Evolutionary conservation across 2,797 vertebrate genomes (phyloP).

Genomic region (Pogonophryne albipinna): DNA sequence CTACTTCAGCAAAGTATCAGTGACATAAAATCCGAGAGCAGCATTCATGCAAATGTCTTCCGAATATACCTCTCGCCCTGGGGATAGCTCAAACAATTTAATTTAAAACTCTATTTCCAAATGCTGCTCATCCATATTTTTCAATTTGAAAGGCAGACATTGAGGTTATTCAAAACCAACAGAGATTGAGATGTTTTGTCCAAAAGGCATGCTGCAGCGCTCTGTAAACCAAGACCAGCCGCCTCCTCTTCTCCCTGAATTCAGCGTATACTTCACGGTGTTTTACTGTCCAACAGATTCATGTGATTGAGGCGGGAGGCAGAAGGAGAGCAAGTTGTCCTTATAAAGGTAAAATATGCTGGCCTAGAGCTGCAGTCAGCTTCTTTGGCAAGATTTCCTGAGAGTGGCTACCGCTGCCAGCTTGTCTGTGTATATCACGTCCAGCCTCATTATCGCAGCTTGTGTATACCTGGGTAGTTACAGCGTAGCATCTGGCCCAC

Average conservation of each 20-base stretch:
- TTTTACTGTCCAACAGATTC: slow-evolving; percentile 71
- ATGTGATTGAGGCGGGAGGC: slow-evolving; percentile 55
- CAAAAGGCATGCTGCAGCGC: slow-evolving; percentile 37
- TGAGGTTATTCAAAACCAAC: slow-evolving; percentile 61
- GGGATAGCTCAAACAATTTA: slow-evolving; percentile 51
- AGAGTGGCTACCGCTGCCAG: slow-evolving; percentile 62
- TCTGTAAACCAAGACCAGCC: slow-evolving; percentile 54
- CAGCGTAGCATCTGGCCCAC: slow-evolving; percentile 59
- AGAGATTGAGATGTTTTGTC: slow-evolving; percentile 49
- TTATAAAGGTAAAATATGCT: slow-evolving; percentile 87
- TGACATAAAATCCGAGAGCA: slow-evolving; percentile 56
- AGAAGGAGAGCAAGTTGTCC: slow-evolving; percentile 69
- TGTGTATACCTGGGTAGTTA: slow-evolving; percentile 67
- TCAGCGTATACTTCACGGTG: slow-evolving; percentile 55
- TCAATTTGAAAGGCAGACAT: slow-evolving; percentile 49
- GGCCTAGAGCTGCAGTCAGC: slow-evolving; percentile 59
- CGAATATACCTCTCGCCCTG: slow-evolving; percentile 44
- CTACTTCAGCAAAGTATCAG: slow-evolving; percentile 51
- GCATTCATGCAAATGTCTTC: slow-evolving; percentile 67
- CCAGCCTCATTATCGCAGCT: slow-evolving; percentile 71
- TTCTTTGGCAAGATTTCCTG: slow-evolving; percentile 59
- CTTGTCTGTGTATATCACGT: slow-evolving; percentile 60
- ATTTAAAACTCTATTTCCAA: slow-evolving; percentile 62
- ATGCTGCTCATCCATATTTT: slow-evolving; percentile 44
- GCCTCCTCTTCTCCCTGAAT: slow-evolving; percentile 37